Percentiles rank a stretch among this genome's conserved stretches.
Evolutionary conservation across 35 echinoderm and acorn worm species (phyloP).

Genomic region (Ophioderma brevispina): DNA sequence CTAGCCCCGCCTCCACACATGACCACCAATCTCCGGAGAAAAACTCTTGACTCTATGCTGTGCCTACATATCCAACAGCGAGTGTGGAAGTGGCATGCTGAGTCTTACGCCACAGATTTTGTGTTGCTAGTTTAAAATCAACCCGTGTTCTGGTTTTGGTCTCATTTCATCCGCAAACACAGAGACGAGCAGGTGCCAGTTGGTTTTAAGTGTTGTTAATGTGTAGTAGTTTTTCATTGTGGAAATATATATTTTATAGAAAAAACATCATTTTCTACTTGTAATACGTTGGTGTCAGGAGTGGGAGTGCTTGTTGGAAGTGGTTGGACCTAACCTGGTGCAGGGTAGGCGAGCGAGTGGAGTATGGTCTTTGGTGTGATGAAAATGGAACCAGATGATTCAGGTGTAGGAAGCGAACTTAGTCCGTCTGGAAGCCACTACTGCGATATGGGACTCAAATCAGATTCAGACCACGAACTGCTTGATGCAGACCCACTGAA

Average conservation of each 20-base stretch:
- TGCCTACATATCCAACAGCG: background rate
- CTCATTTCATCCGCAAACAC: background rate
- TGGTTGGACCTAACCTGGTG: no score
- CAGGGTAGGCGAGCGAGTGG: background rate
- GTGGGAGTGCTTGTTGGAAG: no score
- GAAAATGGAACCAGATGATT: slow-evolving; percentile 41
- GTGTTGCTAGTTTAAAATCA: background rate
- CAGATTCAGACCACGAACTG: slow-evolving; percentile 7
- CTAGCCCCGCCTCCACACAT: background rate
- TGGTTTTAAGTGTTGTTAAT: background rate
- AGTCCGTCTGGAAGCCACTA: background rate
- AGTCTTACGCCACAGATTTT: background rate
- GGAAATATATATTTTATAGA: no score
- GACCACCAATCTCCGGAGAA: background rate
- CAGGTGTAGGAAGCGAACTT: background rate
- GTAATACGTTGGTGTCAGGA: no score
- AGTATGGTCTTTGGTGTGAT: slow-evolving; percentile 39
- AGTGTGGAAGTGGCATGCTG: background rate
- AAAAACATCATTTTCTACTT: no score
- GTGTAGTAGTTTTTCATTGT: no score
- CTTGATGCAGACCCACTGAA: slow-evolving; percentile 44
- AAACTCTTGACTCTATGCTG: background rate
- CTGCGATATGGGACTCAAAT: slow-evolving; percentile 9
- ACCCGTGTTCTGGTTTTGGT: background rate
- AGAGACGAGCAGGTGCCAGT: background rate